These are phyloP conservation scores for Centrocercus urophasianus DNA, from an alignment of 2,113 vertebrate genomes.

Conservation along the genomic window DNA sequence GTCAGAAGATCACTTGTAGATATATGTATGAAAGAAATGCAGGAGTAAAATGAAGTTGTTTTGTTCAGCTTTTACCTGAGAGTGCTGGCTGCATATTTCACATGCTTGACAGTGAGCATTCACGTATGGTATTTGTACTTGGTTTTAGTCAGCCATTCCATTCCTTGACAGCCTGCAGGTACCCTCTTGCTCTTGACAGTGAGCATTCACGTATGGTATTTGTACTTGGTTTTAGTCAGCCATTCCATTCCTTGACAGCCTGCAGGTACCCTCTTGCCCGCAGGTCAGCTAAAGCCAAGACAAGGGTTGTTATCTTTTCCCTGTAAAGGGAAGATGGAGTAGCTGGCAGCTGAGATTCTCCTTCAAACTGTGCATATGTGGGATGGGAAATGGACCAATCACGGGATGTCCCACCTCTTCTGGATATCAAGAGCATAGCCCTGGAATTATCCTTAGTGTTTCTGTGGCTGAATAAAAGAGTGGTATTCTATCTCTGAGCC, in stretches of 20 bases:
- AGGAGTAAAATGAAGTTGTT: not conserved
- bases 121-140: fast-evolving
- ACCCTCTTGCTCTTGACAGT: not conserved
- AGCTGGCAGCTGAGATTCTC: not conserved
- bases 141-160: not conserved
- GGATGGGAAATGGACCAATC: not conserved
- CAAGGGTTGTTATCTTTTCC: not conserved
- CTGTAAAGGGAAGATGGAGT: not conserved
- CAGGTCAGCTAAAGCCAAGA: too few relatives aligned
- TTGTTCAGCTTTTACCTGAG: not conserved
- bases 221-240: not conserved
- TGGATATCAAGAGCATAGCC: not conserved
- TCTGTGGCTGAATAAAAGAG: not conserved
- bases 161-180: fast-evolving
- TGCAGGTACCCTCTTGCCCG: fast-evolving
- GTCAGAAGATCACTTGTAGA: not conserved
- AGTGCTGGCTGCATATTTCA: fast-evolving
- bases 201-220: fast-evolving
- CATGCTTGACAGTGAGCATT: not conserved
- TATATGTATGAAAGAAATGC: not conserved
- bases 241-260: not conserved
- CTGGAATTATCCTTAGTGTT: not conserved
- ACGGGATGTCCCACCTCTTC: not conserved
- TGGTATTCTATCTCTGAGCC: not conserved
- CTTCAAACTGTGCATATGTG: too few relatives aligned